These are phyloP conservation scores for Hippocampus barbouri DNA, from an alignment of 2,113 vertebrate species.

Conservation along the genomic window DNA sequence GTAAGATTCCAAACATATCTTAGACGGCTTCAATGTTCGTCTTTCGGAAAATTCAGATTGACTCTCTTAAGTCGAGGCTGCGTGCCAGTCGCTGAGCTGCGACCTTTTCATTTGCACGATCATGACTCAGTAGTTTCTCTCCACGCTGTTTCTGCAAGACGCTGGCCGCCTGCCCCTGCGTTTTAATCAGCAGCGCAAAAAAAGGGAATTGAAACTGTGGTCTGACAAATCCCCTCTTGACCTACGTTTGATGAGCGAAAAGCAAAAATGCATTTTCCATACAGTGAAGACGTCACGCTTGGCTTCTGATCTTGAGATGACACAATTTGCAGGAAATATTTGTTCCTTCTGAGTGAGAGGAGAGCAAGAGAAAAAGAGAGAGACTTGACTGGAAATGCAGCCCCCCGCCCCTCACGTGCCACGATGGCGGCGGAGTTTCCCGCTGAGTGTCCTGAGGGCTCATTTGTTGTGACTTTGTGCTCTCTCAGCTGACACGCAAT, in stretches of 20 bases:
- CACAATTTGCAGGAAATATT: background rate
- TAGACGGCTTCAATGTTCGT: too few species aligned
- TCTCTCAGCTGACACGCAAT: conserved; percentile 37
- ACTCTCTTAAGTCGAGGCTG: too few species aligned
- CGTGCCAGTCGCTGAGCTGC: too few species aligned
- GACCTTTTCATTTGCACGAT: background rate
- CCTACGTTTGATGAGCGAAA: background rate
- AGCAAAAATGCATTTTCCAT: background rate
- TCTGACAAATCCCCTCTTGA: background rate
- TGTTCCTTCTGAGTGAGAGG: background rate
- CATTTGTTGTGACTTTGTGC: conserved; percentile 49
- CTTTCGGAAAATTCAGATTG: too few species aligned
- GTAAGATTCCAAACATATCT: too few species aligned
- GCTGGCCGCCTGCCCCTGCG: background rate
- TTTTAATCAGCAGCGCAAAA: conserved; percentile 19
- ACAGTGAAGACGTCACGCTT: background rate
- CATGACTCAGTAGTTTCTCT: background rate
- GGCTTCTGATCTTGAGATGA: conserved; percentile 15
- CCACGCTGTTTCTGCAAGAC: conserved; percentile 4
- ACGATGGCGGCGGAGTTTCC: background rate
- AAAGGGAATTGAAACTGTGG: conserved; percentile 12
- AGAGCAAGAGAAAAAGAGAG: background rate
- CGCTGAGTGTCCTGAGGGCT: conserved; percentile 19
- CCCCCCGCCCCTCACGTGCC: background rate
- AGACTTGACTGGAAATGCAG: background rate